Evolutionary conservation across 2,797 vertebrate genomes (phyloP).

Genomic region (Jordanella pulchra): DNA sequence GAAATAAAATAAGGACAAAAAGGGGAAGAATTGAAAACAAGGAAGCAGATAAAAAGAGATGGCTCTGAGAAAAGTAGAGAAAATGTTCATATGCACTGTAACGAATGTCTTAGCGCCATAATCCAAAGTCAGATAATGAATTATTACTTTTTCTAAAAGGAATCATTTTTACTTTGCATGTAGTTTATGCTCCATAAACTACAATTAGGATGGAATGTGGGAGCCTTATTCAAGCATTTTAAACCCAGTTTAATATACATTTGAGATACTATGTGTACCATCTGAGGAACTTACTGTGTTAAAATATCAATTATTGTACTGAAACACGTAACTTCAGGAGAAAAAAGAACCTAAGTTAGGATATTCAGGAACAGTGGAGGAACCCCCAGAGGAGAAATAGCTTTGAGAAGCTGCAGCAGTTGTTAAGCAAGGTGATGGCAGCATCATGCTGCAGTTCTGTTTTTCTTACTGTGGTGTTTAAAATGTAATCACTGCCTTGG

Average conservation of each 20-base stretch:
- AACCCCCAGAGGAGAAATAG: too few relatives aligned
- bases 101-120: conserved; percentile 11
- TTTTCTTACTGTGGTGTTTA: not conserved
- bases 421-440: too few relatives aligned
- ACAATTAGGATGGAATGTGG: too few relatives aligned
- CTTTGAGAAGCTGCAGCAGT: too few relatives aligned
- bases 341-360: not conserved
- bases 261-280: too few relatives aligned
- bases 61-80: conserved; percentile 7
- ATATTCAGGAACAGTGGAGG: not conserved
- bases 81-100: conserved; percentile 7
- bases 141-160: not conserved
- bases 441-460: not conserved
- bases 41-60: conserved; percentile 12
- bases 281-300: not conserved
- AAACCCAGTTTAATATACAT: too few relatives aligned
- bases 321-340: not conserved
- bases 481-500: not conserved
- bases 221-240: not conserved
- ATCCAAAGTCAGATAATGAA: conserved; percentile 9
- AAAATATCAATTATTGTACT: not conserved
- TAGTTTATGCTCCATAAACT: too few relatives aligned
- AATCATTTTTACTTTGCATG: not conserved
- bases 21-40: conserved; percentile 9
- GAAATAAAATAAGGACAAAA: conserved; percentile 14